Conservation (phyloP, 1,140 invertebrate genomes). For the Drosophila paulistorum region DNA sequence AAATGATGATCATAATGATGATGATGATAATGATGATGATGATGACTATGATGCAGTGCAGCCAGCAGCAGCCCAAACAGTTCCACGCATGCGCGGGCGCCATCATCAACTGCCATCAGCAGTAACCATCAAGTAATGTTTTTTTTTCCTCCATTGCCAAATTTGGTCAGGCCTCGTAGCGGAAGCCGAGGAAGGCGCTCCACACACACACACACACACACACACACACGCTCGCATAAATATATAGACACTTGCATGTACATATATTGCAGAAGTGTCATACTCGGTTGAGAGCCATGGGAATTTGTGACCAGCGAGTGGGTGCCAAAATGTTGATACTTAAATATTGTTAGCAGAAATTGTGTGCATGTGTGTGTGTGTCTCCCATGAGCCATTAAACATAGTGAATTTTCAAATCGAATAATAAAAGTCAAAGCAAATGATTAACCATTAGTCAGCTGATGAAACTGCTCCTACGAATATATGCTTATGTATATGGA, state of each 20-base stretch:
- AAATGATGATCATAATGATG: conserved; percentile 59
- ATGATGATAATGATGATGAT: conserved; percentile 46
- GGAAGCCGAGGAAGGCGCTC: conserved; percentile 50
- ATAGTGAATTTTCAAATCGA: conserved; percentile 32
- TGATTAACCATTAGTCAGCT: neutral
- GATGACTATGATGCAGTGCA: conserved; percentile 22
- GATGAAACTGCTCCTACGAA: too few relatives aligned
- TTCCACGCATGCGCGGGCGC: conserved; percentile 75
- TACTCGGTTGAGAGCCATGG: conserved; percentile 58
- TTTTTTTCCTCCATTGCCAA: conserved; percentile 54
- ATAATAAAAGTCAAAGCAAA: conserved; percentile 21
- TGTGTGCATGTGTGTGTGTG: conserved; percentile 48
- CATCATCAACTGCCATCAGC: conserved; percentile 73
- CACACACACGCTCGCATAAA: conserved; percentile 34
- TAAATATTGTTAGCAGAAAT: conserved; percentile 13
- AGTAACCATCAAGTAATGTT: conserved; percentile 23
- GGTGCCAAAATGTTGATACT: conserved; percentile 50
- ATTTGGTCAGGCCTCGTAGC: conserved; percentile 70
- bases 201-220: conserved; percentile 31
- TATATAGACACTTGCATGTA: conserved; percentile 40
- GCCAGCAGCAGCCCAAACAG: conserved; percentile 27
- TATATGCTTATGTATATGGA: too few relatives aligned
- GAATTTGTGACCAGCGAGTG: conserved; percentile 70
- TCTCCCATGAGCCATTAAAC: neutral
- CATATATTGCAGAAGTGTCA: conserved; percentile 70